Percentiles rank a stretch among this genome's conserved stretches.
phyloP scores from a whole-genome alignment of 2,797 vertebrate species.

The Macroramphosus scolopax region DNA sequence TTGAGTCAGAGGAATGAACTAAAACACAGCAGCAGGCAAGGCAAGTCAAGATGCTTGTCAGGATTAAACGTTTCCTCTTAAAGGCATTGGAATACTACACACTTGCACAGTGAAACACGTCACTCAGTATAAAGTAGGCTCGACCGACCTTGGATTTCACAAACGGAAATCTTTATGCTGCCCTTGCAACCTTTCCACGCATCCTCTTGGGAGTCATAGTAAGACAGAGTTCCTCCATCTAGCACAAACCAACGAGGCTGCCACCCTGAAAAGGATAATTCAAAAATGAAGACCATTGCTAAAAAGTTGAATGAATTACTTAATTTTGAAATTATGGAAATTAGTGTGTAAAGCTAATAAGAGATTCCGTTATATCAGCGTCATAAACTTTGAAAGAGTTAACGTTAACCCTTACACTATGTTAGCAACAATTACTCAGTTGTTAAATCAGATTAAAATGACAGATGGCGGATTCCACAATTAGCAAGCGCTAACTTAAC shows the following conservation, averaged over 20 bases:
- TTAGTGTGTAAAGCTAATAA: too few species aligned
- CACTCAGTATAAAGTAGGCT: neutral
- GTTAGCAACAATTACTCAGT: slow-evolving; percentile 42
- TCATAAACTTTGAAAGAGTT: too few species aligned
- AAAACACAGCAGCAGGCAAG: slow-evolving; percentile 13
- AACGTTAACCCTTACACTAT: slow-evolving; percentile 3
- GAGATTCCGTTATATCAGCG: too few species aligned
- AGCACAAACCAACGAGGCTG: slow-evolving; percentile 99
- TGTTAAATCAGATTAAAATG: slow-evolving; percentile 50
- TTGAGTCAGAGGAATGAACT: slow-evolving; percentile 94
- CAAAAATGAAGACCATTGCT: neutral
- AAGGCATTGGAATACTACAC: accelerated
- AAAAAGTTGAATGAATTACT: too few species aligned
- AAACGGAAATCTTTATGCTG: slow-evolving; percentile 98
- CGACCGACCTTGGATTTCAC: slow-evolving; percentile 95
- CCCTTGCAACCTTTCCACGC: slow-evolving; percentile 99
- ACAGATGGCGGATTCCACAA: slow-evolving; percentile 24
- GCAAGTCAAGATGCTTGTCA: neutral
- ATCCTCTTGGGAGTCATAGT: slow-evolving; percentile 97
- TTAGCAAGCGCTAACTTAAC: neutral
- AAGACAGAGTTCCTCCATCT: slow-evolving; percentile 93
- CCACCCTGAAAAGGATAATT: slow-evolving; percentile 83
- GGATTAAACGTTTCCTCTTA: neutral
- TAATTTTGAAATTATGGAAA: too few species aligned
- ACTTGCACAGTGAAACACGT: too few species aligned